Evolutionary conservation across 2,888 invertebrate species (phyloP), one percentile per base, ranked within the genome.

Genomic region (Autographa pulchrina): DNA sequence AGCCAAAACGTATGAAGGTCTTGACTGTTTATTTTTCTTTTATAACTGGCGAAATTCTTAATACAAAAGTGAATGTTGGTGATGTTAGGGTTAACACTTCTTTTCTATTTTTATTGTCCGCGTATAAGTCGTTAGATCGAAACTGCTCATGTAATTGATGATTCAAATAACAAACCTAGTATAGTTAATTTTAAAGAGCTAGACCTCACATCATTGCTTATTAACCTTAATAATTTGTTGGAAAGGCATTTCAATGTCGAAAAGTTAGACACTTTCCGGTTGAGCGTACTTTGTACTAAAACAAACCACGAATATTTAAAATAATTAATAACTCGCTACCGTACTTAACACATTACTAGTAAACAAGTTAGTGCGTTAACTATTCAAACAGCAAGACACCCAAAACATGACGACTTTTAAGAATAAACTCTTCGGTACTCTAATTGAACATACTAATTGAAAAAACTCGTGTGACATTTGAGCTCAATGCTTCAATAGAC

Each of bases 1-100:
- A 38, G 80, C 83, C 79, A 79, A 82, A 54, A 35, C 35, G 38
- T 38, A 38, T 63, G 56, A 60, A 68, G 41, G 48, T 31, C 48
- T 20, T 43, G 60, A 62, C n/a, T 65, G 58, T 70, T 56, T 65
- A 32, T 14, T 58, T 64, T 48, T 16, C n/a, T 74, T 65, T 58
- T 66, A 32, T 41, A 25, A 18, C 14, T 58, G 14, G 38, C 43
- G 20, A 43, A 62, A 32, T 67, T 52, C 54, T 59, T 48, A 43
- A 3, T 13, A 13, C 25, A 9, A 52, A 62, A 38, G 14, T 62
- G 18, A 58, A 43, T 62, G 35, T 7, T 4, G 5, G 14, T 11
- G 13, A 41, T 41, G 16, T 11, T 43, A 43, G 43, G 43, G 43
- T 16, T 16, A 1, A 38, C 38, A 38, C 38, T 38, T 38, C 3